Evolutionary conservation across 2,888 invertebrate genomes (phyloP), one percentile per base, ranked within the genome.

Genomic region (Actias luna): DNA sequence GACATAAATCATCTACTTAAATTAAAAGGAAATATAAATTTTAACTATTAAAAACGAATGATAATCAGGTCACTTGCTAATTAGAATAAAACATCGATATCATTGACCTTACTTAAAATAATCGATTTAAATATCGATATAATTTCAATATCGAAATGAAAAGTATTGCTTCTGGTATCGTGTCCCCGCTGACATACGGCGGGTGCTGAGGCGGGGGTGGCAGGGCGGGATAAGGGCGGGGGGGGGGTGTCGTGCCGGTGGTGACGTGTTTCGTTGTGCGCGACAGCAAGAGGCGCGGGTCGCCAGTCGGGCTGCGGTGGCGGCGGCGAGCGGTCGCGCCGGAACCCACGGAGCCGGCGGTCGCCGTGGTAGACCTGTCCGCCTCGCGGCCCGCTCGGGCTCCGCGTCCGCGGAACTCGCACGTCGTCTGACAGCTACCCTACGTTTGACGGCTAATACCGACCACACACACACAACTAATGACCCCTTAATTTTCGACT

Each of bases 311-410:
- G 60, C 82, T 85, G 73, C 82, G 79, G 76, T 86, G 90, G 87
- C 85, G 88, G 65, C 84, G 87, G 64, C 84, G 83, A 72, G 76
- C 68, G 71, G 88, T 89, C 68, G 89, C 87, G 70, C 88, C 88
- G 70, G 82, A 71, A 33, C 63, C 42, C 61, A 52, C 62, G 27
- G 60, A 64, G 31, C 59, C 64, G 65, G 52, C 65, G 63, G 63
- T 65, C 66, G 62, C 64, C 52, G 65, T 62, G 59, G 64, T 59
- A 59, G 55, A 64, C 65, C 59, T 69, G 67, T 36, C 64, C 58
- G 65, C 73, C 61, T 50, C 62, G 66, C 65, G 57, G 64, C 61
- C 55, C 31, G 65, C 58, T 33, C 64, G 60, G 63, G 66, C 66
- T 61, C 69, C 65, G 52, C 66, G 70, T 58, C 67, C 70, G 63